Evolutionary conservation across 2,888 invertebrate species (phyloP), one percentile per base, ranked within the genome.

Genomic region (Drosophila mimetica): DNA sequence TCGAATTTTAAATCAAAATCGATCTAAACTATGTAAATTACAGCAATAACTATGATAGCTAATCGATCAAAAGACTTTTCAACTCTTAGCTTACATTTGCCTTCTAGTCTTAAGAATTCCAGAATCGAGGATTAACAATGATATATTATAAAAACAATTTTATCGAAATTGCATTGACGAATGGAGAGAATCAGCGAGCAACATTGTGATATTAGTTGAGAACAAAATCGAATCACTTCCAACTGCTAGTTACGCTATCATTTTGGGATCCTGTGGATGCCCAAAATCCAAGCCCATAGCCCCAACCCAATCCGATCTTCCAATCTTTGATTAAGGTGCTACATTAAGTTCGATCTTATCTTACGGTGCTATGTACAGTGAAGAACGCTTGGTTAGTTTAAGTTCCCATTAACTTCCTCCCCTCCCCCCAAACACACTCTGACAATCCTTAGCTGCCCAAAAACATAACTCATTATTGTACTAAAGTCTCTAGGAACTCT

Each of bases 201-300:
- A 85, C 75, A 88, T 82, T 86, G 86, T 86, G 86, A 86, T 86
- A 86, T 86, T 86, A 86, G 89, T 86, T 86, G 84, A 76, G 77
- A 88, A 80, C 83, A 71, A 83, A 87, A 83, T 87, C 88, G 47
- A 73, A 77, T 84, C 86, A 87, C 86, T 87, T 86, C 88, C 86
- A 85, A 70, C 39, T 63, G 88, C 86, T 87, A 77, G 52, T 85
- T 79, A 48, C 30, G 48, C 71, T 78, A 85, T 81, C 44, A 81
- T 82, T 82, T 72, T 67, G 34, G 55, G 47, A 16, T 18, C 22
- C 5, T 11, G 16, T 47, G 25, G 46, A 57, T 32, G 41, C 44
- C 22, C 46, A 54, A 53, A 76, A 14, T 58, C n/a, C 11, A 11
- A n/a, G 8, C 53, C 44, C 9, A 39, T 7, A 20, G 6, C 25